These are phyloP conservation scores for Myotis planiceps DNA, from an alignment of 2,797 vertebrate genomes.

Conservation along the genomic window DNA sequence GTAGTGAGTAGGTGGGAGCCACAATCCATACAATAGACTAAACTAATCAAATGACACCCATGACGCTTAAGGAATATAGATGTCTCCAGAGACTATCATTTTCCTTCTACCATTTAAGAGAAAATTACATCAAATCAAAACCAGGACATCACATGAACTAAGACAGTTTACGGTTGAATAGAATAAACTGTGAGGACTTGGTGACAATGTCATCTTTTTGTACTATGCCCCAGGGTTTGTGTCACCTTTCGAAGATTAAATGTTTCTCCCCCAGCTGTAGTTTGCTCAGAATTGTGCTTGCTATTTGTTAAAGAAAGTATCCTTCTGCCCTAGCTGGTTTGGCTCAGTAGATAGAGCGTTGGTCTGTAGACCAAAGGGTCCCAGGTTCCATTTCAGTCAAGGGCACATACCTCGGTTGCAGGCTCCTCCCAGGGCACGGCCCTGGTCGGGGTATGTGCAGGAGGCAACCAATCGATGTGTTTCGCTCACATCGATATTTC, in stretches of 20 bases:
- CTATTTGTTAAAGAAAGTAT: neutral
- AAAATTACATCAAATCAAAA: slow-evolving; percentile 23
- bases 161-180: neutral
- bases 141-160: neutral
- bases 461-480: no score
- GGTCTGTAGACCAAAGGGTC: no score
- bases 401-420: no score
- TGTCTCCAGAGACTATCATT: neutral
- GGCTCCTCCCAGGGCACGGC: no score
- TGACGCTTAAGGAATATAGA: neutral
- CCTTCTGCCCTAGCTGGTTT: no score
- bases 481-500: no score
- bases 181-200: neutral
- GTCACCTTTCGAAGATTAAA: neutral
- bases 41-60: neutral
- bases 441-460: no score
- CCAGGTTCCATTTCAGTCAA: no score
- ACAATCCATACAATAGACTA: neutral
- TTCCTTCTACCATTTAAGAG: neutral
- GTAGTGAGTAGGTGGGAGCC: neutral
- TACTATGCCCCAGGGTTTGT: neutral
- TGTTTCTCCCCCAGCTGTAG: neutral
- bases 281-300: neutral
- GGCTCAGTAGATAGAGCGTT: no score
- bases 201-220: neutral